Evolutionary conservation across 2,797 vertebrate genomes (phyloP), one percentile per base, ranked within the genome.

Genomic region (Megalops cyprinoides): DNA sequence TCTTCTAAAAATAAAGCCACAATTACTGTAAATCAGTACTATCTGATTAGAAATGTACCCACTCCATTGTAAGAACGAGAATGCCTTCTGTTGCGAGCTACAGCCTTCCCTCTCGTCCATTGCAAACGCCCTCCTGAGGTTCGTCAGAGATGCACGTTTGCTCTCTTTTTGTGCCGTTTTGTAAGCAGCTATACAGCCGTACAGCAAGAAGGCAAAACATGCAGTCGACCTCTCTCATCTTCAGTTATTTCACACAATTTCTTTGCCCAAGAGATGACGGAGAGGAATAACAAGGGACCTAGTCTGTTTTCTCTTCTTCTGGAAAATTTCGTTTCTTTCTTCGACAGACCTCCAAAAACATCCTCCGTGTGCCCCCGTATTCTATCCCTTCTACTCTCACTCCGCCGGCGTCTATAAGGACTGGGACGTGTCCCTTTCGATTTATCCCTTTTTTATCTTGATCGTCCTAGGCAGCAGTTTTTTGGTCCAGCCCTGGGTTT

Each of bases 381-480:
- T 90, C 92, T 89, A 88, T 88, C 79, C 90, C 87, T 79, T 86
- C 60, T 77, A 83, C 77, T 76, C 83, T 86, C 88, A 88, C 87
- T 90, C 89, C 87, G 90, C 85, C 88, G 87, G 84, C 85, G 87
- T 90, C 88, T 90, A 91, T 91, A 90, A 91, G 89, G 90, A 89
- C 88, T 91, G 87, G 86, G 89, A 90, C 90, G 89, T 89, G 90
- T 90, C 91, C 90, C 89, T 85, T 89, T 90, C 91, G 88, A 91
- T 92, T 92, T 90, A 91, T 94, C 90, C 91, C 88, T 90, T 91
- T 91, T 90, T 86, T 90, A 92, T 93, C 90, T 91, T 91, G 90
- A 91, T 92, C 91, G 91, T 92, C 90, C 91, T 92, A 89, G 82
- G 89, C 89, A 92, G 89, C 89, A 90, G 90, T 91, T 90, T 88